Percentiles rank a stretch among this genome's conserved stretches.
Conservation (phyloP, 2,888 invertebrate species). For the Sminthurinus aureus region DNA sequence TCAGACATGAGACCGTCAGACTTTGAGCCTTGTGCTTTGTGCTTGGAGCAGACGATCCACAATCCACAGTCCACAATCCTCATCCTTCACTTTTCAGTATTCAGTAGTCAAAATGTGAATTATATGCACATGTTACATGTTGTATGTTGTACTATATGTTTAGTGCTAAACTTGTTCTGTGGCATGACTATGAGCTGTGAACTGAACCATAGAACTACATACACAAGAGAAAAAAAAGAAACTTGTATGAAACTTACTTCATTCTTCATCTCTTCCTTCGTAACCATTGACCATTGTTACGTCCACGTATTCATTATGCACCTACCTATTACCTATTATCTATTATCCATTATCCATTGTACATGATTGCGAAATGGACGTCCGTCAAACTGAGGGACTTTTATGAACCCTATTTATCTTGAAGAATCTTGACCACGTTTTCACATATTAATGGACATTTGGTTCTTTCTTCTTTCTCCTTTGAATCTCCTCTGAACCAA, state of each 20-base stretch:
- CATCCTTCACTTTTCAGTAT: too few species aligned
- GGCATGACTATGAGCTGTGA: not conserved
- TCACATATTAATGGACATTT: slow-evolving; percentile 23
- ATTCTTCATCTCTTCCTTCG: not conserved
- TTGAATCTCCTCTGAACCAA: not conserved
- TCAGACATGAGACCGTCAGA: too few species aligned
- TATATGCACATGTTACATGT: too few species aligned
- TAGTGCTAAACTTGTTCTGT: not conserved
- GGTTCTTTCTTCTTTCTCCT: not conserved
- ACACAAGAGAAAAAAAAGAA: not conserved
- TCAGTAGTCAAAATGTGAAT: too few species aligned
- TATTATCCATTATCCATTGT: not conserved
- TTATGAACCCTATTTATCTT: not conserved
- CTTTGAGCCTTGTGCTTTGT: too few species aligned
- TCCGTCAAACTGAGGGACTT: not conserved
- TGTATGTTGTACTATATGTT: not conserved
- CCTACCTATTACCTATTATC: too few species aligned
- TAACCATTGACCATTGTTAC: not conserved
- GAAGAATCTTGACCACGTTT: slow-evolving; percentile 27
- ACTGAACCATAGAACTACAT: not conserved
- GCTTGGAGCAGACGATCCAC: not conserved
- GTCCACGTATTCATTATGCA: slow-evolving; percentile 1
- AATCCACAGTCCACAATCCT: not conserved
- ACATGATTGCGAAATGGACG: slow-evolving; percentile 33
- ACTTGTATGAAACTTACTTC: not conserved